Percentiles rank a stretch among this genome's conserved stretches.
These are phyloP conservation scores for Caenorhabditis sinica DNA, from an alignment of 2,888 invertebrate genomes.

Conservation along the genomic window DNA sequence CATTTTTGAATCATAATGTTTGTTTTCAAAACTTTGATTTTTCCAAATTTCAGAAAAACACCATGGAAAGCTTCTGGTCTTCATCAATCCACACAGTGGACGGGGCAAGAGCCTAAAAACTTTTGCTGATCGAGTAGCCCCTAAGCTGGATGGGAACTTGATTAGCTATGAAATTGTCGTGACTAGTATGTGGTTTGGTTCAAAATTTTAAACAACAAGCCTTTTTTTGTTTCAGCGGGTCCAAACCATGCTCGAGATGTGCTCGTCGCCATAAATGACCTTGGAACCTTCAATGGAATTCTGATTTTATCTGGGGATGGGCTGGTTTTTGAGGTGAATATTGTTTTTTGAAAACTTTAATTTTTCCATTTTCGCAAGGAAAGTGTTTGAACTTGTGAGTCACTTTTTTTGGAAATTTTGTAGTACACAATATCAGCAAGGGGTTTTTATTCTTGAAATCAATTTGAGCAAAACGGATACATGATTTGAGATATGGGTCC, in stretches of 20 bases:
- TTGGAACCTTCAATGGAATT: constrained; percentile 89
- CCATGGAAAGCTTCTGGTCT: constrained; percentile 75
- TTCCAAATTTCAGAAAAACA: constrained; percentile 48
- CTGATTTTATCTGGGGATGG: constrained; percentile 87
- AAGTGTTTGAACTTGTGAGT: constrained; percentile 82
- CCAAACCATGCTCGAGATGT: constrained; percentile 90
- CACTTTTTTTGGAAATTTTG: too few species aligned
- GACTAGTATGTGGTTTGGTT: constrained; percentile 86
- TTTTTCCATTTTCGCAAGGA: too few species aligned
- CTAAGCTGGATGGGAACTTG: constrained; percentile 92
- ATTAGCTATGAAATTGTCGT: constrained; percentile 92
- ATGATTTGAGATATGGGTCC: too few species aligned
- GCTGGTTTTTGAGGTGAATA: constrained; percentile 85
- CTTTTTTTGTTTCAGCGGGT: constrained; percentile 70
- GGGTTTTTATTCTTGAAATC: too few species aligned
- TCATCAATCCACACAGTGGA: constrained; percentile 96
- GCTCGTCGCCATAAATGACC: constrained; percentile 85
- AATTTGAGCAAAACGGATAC: too few species aligned
- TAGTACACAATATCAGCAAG: too few species aligned
- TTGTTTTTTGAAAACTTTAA: constrained; percentile 81
- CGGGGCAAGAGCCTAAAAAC: constrained; percentile 92
- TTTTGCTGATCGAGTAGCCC: constrained; percentile 89
- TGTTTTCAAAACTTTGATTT: too few species aligned
- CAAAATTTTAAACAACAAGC: neutral
- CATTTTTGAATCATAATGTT: neutral